Evolutionary conservation across 1,140 invertebrate species (phyloP).

Genomic region (Drosophila sp.): DNA sequence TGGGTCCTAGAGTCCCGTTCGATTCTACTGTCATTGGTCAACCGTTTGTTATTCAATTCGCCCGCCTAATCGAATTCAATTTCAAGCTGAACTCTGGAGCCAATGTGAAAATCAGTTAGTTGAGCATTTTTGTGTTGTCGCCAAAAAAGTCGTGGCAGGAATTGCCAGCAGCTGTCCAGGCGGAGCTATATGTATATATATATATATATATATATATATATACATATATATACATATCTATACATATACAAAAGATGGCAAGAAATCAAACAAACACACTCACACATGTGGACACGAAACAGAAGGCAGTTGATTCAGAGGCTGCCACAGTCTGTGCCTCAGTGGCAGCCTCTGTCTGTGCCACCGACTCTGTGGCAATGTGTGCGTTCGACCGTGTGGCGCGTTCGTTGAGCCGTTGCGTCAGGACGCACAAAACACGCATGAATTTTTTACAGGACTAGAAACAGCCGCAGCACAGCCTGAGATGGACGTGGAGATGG

Average conservation of each 20-base stretch:
- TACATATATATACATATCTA: too few relatives aligned
- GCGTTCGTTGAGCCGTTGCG: constrained; percentile 36
- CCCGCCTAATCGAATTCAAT: constrained; percentile 41
- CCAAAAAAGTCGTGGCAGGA: constrained; percentile 33
- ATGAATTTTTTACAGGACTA: constrained; percentile 71
- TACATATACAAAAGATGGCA: constrained; percentile 4
- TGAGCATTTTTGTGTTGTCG: neutral
- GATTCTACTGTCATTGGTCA: neutral
- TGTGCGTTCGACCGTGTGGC: constrained; percentile 59
- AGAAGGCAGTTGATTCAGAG: neutral
- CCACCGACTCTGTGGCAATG: constrained; percentile 33
- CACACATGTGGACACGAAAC: constrained; percentile 9
- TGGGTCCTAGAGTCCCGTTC: neutral
- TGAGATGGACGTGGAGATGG: neutral
- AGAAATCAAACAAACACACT: constrained; percentile 4
- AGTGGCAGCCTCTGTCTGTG: neutral
- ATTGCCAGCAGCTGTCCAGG: constrained; percentile 70
- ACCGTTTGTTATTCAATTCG: constrained; percentile 49
- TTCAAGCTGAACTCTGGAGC: constrained; percentile 27
- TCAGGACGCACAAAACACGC: constrained; percentile 47
- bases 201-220: too few relatives aligned
- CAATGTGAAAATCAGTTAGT: constrained; percentile 18
- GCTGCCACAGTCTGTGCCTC: neutral
- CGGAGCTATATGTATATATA: too few relatives aligned
- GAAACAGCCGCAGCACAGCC: constrained; percentile 19